These are phyloP conservation scores for Chiridota heheva DNA, from an alignment of 35 echinoderm and acorn worm genomes.

Conservation along the genomic window DNA sequence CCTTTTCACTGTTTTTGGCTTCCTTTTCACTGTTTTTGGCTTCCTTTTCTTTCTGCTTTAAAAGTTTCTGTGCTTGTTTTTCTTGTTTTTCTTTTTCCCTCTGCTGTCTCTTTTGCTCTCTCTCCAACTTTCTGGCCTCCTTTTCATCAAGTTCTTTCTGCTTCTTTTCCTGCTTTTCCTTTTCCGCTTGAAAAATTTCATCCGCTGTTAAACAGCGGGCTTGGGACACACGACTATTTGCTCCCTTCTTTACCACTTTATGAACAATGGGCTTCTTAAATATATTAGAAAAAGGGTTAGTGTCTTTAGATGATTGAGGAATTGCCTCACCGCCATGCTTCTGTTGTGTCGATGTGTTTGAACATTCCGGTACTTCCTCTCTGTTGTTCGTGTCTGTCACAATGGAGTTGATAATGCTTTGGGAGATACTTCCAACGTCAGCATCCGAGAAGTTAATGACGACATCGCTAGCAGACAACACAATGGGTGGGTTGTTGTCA, in stretches of 20 bases:
- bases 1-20: too few species aligned
- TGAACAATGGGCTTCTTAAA: conserved; percentile 30
- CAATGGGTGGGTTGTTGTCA: not conserved
- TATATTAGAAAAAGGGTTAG: not conserved
- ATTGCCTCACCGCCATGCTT: not conserved
- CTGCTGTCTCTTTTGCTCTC: not conserved
- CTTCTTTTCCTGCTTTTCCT: not conserved
- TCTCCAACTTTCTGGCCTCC: conserved; percentile 13
- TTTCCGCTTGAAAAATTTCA: conserved; percentile 22
- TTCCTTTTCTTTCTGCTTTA: not conserved
- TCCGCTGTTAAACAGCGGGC: conserved; percentile 40
- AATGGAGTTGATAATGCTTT: not conserved
- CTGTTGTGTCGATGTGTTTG: not conserved
- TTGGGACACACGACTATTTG: conserved; percentile 2
- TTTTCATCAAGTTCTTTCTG: not conserved
- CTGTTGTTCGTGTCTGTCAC: not conserved
- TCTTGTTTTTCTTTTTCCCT: conserved; percentile 14
- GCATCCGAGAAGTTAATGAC: not conserved
- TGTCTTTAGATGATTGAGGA: not conserved
- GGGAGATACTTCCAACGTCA: not conserved
- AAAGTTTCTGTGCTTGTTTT: conserved; percentile 1
- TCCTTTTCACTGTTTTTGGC: too few species aligned
- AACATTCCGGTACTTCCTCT: not conserved
- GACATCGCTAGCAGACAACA: not conserved
- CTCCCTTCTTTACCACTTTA: not conserved